Evolutionary conservation across 2,888 invertebrate genomes (phyloP).

Genomic region (Pycnomerus fuliginosus): DNA sequence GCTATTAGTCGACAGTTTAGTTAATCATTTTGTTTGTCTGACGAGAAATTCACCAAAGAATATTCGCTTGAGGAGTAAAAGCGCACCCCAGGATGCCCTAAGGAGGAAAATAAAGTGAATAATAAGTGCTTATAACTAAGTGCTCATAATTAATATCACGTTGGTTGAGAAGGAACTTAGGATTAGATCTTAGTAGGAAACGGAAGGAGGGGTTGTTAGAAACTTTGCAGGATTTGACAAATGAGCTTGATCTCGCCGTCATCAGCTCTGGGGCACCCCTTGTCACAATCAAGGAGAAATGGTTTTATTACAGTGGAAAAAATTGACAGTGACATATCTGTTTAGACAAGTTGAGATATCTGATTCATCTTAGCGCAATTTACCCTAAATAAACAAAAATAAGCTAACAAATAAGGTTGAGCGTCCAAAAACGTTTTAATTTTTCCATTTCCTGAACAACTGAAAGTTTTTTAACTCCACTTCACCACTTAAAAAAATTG

Average conservation of each 20-base stretch:
- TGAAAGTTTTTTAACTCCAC: too few relatives aligned
- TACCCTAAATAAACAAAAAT: conserved; percentile 13
- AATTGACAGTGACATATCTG: conserved; percentile 10
- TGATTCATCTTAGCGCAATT: conserved; percentile 14
- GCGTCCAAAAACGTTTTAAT: too few relatives aligned
- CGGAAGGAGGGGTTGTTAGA: conserved; percentile 24
- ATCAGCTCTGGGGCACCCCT: conserved; percentile 9
- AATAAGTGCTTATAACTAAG: conserved; percentile 27
- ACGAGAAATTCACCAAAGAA: too few relatives aligned
- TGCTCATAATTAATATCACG: conserved; percentile 26
- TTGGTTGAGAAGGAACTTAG: conserved; percentile 23
- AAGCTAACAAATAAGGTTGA: too few relatives aligned
- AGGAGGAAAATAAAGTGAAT: conserved; percentile 21
- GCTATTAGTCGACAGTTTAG: too few relatives aligned
- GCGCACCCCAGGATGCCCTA: conserved; percentile 9
- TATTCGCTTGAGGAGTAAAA: too few relatives aligned
- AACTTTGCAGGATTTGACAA: conserved; percentile 26
- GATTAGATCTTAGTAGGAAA: conserved; percentile 27
- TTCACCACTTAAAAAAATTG: too few relatives aligned
- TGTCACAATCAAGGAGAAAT: too few relatives aligned
- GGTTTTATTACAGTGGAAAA: conserved; percentile 1
- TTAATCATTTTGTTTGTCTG: too few relatives aligned
- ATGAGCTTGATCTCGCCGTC: conserved; percentile 23
- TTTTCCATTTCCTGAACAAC: too few relatives aligned
- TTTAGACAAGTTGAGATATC: conserved; percentile 2